phyloP scores from a whole-genome alignment of 2,888 invertebrate species.

The Drosophila quinaria region DNA sequence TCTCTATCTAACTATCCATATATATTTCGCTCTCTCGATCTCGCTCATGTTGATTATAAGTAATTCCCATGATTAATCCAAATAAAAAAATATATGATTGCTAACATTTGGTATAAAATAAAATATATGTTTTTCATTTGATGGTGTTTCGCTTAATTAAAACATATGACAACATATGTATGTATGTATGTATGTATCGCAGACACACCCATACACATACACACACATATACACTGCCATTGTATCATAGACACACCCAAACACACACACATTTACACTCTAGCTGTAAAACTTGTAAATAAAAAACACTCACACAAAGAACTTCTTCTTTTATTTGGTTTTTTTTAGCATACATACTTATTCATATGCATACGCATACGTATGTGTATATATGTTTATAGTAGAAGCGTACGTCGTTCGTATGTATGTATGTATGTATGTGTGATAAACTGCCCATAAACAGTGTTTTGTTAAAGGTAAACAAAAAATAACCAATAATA shows the following conservation, averaged over 20 bases:
- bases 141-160: slow-evolving; percentile 60
- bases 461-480: slow-evolving; percentile 10
- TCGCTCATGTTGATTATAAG: slow-evolving; percentile 42
- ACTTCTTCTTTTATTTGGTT: slow-evolving; percentile 8
- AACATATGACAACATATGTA: slow-evolving; percentile 13
- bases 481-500: background rate
- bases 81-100: slow-evolving; percentile 32
- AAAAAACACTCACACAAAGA: slow-evolving; percentile 32
- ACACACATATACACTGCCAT: slow-evolving; percentile 4
- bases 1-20: background rate
- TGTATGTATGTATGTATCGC: slow-evolving; percentile 30
- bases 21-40: slow-evolving; percentile 7
- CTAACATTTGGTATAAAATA: slow-evolving; percentile 40
- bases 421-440: slow-evolving; percentile 42
- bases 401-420: slow-evolving; percentile 25
- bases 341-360: slow-evolving; percentile 49
- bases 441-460: slow-evolving; percentile 16
- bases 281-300: slow-evolving; percentile 58
- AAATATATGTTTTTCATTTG: slow-evolving; percentile 45
- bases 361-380: slow-evolving; percentile 27
- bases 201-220: slow-evolving; percentile 15
- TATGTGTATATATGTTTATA: slow-evolving; percentile 23
- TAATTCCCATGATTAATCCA: slow-evolving; percentile 32
- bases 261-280: slow-evolving; percentile 3
- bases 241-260: slow-evolving; percentile 6